A percentile compares a stretch with the other conserved stretches of the same genome.
Conservation (phyloP, 2,888 invertebrate genomes). For the Bombylius discolor region DNA sequence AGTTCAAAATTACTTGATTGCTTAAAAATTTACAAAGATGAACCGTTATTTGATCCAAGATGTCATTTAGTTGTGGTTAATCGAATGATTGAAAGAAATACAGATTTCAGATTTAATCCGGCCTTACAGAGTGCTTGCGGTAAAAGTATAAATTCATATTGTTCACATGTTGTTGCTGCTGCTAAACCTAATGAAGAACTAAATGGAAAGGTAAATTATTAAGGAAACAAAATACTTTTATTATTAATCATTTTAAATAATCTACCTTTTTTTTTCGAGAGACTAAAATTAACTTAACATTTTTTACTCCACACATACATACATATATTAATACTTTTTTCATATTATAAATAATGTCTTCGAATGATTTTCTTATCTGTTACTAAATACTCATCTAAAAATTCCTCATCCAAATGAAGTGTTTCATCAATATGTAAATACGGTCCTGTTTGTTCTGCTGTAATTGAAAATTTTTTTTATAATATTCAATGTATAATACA, state of each 20-base stretch:
- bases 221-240: not conserved
- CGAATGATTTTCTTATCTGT: conserved; percentile 19
- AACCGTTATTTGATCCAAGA: conserved; percentile 63
- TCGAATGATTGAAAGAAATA: conserved; percentile 79
- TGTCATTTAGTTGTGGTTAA: conserved; percentile 76
- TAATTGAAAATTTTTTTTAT: no score
- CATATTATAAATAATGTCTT: not conserved
- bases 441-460: conserved; percentile 23
- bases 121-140: conserved; percentile 69
- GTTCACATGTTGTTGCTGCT: conserved; percentile 42
- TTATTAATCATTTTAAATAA: no score
- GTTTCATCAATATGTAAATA: conserved; percentile 28
- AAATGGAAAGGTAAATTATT: conserved; percentile 52
- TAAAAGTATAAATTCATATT: conserved; percentile 65
- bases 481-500: no score
- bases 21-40: conserved; percentile 63
- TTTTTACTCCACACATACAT: no score
- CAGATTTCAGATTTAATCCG: conserved; percentile 82
- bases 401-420: conserved; percentile 19
- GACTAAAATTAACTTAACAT: no score
- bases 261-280: no score
- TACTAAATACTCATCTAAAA: conserved; percentile 24
- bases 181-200: conserved; percentile 54
- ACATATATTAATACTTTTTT: no score
- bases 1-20: conserved; percentile 59